Evolutionary conservation across 2,888 invertebrate genomes (phyloP), one percentile per base, ranked within the genome.

Genomic region (Nemurella pictetii): DNA sequence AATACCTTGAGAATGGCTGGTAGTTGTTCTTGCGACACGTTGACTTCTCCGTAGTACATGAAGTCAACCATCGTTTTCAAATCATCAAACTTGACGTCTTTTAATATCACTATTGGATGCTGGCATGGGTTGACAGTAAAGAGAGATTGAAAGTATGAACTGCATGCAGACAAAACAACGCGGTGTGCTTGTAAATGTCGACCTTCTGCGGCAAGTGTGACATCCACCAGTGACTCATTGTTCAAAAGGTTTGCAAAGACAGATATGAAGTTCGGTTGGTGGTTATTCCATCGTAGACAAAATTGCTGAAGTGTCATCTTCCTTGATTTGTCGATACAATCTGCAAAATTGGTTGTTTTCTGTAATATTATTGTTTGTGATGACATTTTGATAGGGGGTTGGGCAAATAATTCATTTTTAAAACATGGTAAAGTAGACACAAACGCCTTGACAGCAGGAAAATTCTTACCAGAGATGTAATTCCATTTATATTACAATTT

Each of bases 31-130:
- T 97, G 96, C 0, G 96, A 96, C 35, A 97, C 96, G 90, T 97
- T 97, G 7, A 97, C 97, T 92, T 97, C 97, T 0, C 97, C 97
- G 88, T 96, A 96, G 90, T 97, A 97, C 95, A 97, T 97, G 89
- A 97, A 97, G 89, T 97, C 96, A 12, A 97, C 96, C 93, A 97
- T 95, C 32, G 95, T 96, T 89, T 95, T 95, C 85, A 97, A 92
- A 90, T 97, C 96, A 83, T 94, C 93, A 89, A 95, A 97, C 88
- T 95, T 95, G 12, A 97, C 96, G 92, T 97, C 97, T 90, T 97
- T 97, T 80, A 97, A 91, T 88, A 97, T 97, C 82, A 97, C 96
- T 88, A 97, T 97, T 4, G 97, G 97, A 91, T 97, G 97, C 88
- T 95, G 94, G 89, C 96, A 96, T 12, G 97, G 96, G 91, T 96